These are phyloP conservation scores for Cavia porcellus DNA, from an alignment of 2,113 vertebrate species.

Conservation along the genomic window DNA sequence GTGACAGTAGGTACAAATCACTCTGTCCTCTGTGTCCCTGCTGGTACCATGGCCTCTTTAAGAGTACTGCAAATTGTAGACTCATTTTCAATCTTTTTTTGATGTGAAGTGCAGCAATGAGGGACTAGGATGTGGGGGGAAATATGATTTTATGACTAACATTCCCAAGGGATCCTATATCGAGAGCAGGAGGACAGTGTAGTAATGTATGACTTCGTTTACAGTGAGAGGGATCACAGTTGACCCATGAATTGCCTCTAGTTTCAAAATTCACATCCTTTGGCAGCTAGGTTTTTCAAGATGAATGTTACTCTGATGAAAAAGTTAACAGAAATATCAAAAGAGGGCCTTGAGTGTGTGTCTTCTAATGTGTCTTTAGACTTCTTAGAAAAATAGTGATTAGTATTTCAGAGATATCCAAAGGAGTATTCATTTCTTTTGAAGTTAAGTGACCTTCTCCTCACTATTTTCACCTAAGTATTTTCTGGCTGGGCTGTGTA, in stretches of 20 bases:
- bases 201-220: background rate
- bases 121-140: background rate
- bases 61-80: background rate
- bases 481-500: background rate
- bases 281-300: slow-evolving; percentile 10
- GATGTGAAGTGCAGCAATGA: background rate
- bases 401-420: background rate
- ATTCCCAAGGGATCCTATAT: background rate
- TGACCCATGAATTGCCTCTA: background rate
- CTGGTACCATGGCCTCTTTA: background rate
- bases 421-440: background rate
- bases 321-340: background rate
- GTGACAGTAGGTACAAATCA: background rate
- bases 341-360: background rate
- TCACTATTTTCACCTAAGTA: background rate
- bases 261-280: background rate
- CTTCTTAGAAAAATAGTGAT: background rate
- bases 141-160: background rate
- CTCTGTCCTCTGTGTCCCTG: background rate
- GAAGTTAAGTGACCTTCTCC: background rate
- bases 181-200: rapidly evolving
- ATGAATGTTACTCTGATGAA: background rate
- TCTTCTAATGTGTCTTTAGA: background rate
- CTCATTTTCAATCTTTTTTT: background rate
- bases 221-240: background rate